Evolutionary conservation across 2,888 invertebrate genomes (phyloP), one percentile per base, ranked within the genome.

Genomic region (Rhogogaster chlorosoma): DNA sequence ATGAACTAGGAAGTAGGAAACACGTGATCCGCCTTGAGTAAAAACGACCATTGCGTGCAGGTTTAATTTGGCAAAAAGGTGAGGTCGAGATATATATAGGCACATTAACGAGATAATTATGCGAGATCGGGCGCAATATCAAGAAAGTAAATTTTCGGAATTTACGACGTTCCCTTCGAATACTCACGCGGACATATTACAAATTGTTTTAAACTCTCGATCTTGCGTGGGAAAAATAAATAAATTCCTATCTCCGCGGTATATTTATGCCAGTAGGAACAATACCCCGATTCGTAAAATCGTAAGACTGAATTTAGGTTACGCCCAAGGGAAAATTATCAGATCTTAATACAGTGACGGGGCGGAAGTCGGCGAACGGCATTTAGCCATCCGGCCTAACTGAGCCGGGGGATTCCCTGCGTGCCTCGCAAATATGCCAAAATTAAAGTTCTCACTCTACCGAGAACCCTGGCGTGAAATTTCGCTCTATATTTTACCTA

Each of bases 351-450:
- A 70, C 70, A 83, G 83, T 49, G 83, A 67, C 67, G 38, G 80
- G 70, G 45, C 36, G 80, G 61, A 80, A 64, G 80, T 80, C 22
- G 22, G 70, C 83, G 83, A 70, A 83, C 49, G 83, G 64, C 83
- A 70, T 83, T 83, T 70, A 83, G n/a, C 83, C 83, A 64, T 70
- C 67, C 83, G 22, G 64, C 29, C 67, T 83, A 83, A 83, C 83
- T 67, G 70, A 70, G 67, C 22, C 67, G 12, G 67, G 45, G 67
- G 83, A 83, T 83, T 83, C 83, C 45, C 83, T 45, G 67, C 83
- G 83, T 83, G 70, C 83, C 83, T 83, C 83, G 67, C 83, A 83
- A 83, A 83, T 83, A 70, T 70, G 83, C 70, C 67, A 83, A 83
- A 83, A 83, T 83, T 83, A 83, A 83, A 83, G 67, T 83, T 83